phyloP scores from a whole-genome alignment of 2,797 vertebrate genomes.

The Carduelis carduelis region DNA sequence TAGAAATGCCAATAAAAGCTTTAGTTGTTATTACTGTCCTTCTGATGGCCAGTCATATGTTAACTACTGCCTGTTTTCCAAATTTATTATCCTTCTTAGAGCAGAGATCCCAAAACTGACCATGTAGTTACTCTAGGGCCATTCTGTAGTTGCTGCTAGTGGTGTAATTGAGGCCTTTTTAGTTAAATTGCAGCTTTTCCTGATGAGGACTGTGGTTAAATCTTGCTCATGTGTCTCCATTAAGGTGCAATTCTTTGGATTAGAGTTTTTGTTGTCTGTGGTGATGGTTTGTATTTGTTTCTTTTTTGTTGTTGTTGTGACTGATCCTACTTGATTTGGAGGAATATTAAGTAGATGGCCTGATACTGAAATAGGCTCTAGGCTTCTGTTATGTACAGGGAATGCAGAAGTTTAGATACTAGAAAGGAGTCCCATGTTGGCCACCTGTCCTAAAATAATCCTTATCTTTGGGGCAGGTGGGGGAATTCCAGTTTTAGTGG shows the following conservation, averaged over 20 bases:
- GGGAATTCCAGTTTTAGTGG: not conserved
- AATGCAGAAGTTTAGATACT: not conserved
- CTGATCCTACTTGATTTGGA: not conserved
- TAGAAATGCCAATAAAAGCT: not conserved
- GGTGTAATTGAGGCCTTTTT: not conserved
- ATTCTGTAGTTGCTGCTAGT: not conserved
- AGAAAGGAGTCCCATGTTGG: not conserved
- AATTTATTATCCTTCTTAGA: not conserved
- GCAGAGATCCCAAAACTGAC: not conserved
- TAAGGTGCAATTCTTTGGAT: not conserved
- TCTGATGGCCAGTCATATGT: not conserved
- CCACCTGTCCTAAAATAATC: not conserved
- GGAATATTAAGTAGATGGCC: not conserved
- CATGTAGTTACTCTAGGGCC: not conserved
- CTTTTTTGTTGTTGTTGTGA: not conserved
- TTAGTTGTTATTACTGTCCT: not conserved
- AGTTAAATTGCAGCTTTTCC: not conserved
- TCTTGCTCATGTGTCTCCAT: not conserved
- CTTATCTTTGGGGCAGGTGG: not conserved
- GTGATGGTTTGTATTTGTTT: not conserved
- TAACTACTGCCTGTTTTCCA: not conserved
- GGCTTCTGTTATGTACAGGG: not conserved
- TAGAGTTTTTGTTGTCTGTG: not conserved
- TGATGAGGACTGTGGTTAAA: not conserved
- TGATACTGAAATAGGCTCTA: not conserved